These are phyloP conservation scores for Pithecia hirsuta DNA, from an alignment of 2,797 vertebrate genomes.

Conservation along the genomic window DNA sequence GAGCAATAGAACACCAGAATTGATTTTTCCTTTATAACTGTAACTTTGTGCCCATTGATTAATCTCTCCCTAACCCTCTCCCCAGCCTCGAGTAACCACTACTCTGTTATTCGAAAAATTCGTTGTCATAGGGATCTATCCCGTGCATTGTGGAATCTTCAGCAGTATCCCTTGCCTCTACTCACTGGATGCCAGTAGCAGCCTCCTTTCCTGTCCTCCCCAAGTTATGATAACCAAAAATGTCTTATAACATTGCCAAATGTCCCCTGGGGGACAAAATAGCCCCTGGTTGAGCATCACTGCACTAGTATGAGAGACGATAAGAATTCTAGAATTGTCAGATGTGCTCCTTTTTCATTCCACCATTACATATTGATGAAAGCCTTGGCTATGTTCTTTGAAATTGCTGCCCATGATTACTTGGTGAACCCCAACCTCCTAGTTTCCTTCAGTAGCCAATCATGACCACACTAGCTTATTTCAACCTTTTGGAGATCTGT, in stretches of 20 bases:
- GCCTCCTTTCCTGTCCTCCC: no score
- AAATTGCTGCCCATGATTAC: not conserved
- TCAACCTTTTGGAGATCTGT: not conserved
- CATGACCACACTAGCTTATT: not conserved
- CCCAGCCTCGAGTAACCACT: not conserved
- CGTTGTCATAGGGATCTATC: not conserved
- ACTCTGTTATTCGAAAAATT: not conserved
- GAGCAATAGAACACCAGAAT: not conserved
- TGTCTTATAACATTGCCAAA: not conserved
- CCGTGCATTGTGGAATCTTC: not conserved
- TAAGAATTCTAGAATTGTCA: not conserved
- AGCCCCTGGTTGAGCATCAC: not conserved
- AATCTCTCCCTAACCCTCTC: not conserved
- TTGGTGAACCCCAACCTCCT: accelerated
- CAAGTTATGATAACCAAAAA: not conserved
- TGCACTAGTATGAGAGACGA: not conserved
- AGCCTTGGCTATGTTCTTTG: not conserved
- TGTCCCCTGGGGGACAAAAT: not conserved
- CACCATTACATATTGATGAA: not conserved
- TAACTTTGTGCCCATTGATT: not conserved
- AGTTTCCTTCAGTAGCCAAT: not conserved
- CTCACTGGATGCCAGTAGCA: not conserved
- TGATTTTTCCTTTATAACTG: not conserved
- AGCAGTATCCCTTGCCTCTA: not conserved
- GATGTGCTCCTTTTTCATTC: not conserved